Percentiles rank a stretch among this genome's conserved stretches.
Conservation (phyloP, 2,113 vertebrate species). For the Nyctibius bracteatus region DNA sequence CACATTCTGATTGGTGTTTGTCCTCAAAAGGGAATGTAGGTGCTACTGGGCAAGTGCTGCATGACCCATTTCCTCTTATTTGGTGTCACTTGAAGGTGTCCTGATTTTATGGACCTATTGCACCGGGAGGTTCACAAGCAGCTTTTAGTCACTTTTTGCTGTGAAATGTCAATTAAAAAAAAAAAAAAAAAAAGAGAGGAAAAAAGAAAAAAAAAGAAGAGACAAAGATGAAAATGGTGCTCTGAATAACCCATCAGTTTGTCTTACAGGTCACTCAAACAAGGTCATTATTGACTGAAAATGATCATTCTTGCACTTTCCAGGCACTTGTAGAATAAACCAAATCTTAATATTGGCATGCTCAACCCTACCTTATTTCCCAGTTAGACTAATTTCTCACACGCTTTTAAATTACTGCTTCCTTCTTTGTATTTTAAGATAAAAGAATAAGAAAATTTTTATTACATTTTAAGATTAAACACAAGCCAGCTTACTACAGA, state of each 20-base stretch:
- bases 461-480: background rate
- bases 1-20: background rate
- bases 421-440: background rate
- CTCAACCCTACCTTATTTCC: background rate
- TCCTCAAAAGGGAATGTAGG: background rate
- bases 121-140: background rate
- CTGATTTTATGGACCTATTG: background rate
- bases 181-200: background rate
- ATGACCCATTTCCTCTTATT: background rate
- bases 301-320: background rate
- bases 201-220: background rate
- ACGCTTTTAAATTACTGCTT: background rate
- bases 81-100: background rate
- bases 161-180: background rate
- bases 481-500: background rate
- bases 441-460: background rate
- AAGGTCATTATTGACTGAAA: slow-evolving; percentile 1
- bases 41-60: background rate
- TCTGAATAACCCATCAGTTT: background rate
- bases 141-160: background rate
- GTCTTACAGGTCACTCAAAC: background rate
- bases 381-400: background rate
- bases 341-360: background rate
- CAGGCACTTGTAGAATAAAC: background rate
- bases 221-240: background rate